A percentile compares a stretch with the other conserved stretches of the same genome.
Conservation (phyloP, 2,888 invertebrate species). For the Drosophila mulleri region DNA sequence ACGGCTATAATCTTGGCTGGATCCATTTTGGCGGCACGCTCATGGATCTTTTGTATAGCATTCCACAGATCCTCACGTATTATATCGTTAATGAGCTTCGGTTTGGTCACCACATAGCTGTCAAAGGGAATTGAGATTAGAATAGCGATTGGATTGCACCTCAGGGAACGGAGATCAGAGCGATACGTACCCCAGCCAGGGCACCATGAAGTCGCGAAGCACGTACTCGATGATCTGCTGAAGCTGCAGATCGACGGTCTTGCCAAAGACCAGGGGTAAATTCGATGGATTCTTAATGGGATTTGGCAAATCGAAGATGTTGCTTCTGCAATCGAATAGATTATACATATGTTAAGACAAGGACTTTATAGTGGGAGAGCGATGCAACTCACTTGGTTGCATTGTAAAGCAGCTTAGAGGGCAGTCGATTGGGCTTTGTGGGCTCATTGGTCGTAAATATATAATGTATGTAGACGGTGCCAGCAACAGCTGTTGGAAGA, state of each 20-base stretch:
- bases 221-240: constrained; percentile 93
- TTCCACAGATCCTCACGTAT: constrained; percentile 94
- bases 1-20: constrained; percentile 92
- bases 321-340: constrained; percentile 69
- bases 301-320: constrained; percentile 84
- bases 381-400: constrained; percentile 83
- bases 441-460: constrained; percentile 83
- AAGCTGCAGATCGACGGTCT: constrained; percentile 93
- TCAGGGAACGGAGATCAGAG: background rate
- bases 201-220: constrained; percentile 91
- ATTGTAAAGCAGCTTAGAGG: constrained; percentile 83
- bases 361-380: background rate
- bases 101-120: constrained; percentile 88
- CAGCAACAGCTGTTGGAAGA: constrained; percentile 80
- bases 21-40: constrained; percentile 91
- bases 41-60: constrained; percentile 90
- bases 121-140: constrained; percentile 17
- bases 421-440: constrained; percentile 78
- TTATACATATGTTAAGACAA: background rate
- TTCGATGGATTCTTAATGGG: constrained; percentile 86
- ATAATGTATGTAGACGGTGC: constrained; percentile 84
- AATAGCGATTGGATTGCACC: background rate
- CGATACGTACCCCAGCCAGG: constrained; percentile 88
- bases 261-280: constrained; percentile 92
- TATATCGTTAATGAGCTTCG: constrained; percentile 88